Conservation (phyloP, 2,797 vertebrate genomes). For the Esox lucius region DNA sequence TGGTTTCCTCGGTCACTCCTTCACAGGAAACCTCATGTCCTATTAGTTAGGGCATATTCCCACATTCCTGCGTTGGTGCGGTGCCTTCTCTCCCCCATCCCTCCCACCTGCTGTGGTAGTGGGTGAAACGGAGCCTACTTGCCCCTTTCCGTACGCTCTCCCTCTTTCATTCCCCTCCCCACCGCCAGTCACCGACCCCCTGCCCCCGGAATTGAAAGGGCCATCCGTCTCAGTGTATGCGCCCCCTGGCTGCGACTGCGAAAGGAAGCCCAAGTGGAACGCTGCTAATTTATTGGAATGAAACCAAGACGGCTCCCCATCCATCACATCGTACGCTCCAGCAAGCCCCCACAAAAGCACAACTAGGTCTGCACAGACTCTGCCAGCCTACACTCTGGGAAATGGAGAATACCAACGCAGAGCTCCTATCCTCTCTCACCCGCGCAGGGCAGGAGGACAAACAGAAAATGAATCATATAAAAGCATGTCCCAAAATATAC, state of each 20-base stretch:
- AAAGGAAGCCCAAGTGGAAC: slow-evolving; percentile 75
- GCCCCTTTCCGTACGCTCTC: slow-evolving; percentile 38
- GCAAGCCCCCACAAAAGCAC: slow-evolving; percentile 26
- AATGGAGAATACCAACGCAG: neutral
- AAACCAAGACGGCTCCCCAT: slow-evolving; percentile 69
- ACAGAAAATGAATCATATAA: neutral
- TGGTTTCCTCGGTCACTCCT: slow-evolving; percentile 31
- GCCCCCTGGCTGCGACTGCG: slow-evolving; percentile 53
- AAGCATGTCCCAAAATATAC: neutral
- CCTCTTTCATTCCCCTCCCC: slow-evolving; percentile 19
- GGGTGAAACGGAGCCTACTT: slow-evolving; percentile 16
- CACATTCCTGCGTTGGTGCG: slow-evolving; percentile 51
- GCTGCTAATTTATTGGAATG: slow-evolving; percentile 75
- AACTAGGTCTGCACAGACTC: slow-evolving; percentile 47
- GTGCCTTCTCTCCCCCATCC: slow-evolving; percentile 19
- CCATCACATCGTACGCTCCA: slow-evolving; percentile 66
- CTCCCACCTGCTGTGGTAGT: neutral
- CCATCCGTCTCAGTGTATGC: slow-evolving; percentile 67
- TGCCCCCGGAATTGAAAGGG: slow-evolving; percentile 46
- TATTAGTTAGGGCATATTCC: slow-evolving; percentile 54
- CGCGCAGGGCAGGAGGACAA: neutral
- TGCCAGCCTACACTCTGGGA: slow-evolving; percentile 2
- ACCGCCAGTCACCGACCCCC: neutral
- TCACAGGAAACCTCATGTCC: slow-evolving; percentile 56
- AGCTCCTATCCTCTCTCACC: neutral